Conservation (phyloP, 1,140 invertebrate species). For the Formica exsecta region DNA sequence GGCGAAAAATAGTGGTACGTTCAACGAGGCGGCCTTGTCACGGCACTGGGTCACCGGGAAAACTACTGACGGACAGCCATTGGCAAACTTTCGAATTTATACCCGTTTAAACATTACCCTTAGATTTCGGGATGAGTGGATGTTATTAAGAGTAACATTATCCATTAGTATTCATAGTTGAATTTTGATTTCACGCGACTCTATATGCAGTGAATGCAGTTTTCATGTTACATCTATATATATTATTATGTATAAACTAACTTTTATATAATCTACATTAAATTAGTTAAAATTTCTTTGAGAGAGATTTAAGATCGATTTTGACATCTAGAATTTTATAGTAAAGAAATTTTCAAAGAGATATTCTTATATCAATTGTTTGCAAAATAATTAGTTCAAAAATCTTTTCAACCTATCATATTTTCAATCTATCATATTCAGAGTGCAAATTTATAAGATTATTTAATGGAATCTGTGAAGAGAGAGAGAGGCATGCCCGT, state of each 20-base stretch:
- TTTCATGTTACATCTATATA: background rate
- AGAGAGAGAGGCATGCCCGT: background rate
- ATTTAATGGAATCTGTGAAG: background rate
- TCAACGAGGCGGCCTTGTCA: slow-evolving; percentile 18
- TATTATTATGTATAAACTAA: background rate
- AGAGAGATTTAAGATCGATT: background rate
- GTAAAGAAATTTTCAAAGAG: background rate
- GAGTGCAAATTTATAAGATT: background rate
- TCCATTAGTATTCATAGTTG: background rate
- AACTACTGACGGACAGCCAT: slow-evolving; percentile 43
- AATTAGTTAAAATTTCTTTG: background rate
- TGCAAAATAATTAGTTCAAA: background rate
- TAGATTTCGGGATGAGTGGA: background rate
- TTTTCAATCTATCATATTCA: background rate
- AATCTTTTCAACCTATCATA: background rate
- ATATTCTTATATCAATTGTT: background rate
- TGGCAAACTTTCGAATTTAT: slow-evolving; percentile 59
- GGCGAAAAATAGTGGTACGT: slow-evolving; percentile 59
- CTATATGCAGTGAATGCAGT: background rate
- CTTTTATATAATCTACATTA: background rate
- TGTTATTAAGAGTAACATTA: background rate
- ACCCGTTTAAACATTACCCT: slow-evolving; percentile 13
- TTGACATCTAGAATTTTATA: background rate
- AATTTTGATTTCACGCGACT: background rate
- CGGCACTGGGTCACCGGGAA: slow-evolving; percentile 49